These are phyloP conservation scores for Boulengeromyrus knoepffleri DNA, from an alignment of 2,113 vertebrate genomes.

Conservation along the genomic window DNA sequence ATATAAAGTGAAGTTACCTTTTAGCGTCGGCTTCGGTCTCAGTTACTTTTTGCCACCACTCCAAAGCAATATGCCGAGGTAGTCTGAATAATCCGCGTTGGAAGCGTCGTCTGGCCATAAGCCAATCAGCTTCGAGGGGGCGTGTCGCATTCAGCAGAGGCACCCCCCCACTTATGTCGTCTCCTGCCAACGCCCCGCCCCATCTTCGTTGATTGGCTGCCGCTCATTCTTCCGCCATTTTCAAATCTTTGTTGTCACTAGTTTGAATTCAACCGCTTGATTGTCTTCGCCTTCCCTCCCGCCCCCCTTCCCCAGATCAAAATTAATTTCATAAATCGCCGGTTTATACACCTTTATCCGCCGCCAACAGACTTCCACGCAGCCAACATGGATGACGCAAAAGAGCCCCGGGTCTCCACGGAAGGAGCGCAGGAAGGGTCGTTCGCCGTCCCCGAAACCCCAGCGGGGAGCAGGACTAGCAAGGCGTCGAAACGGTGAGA, in stretches of 20 bases:
- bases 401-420: slow-evolving; percentile 1
- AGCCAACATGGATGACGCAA: slow-evolving; percentile 42
- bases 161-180: slow-evolving; percentile 16
- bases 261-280: slow-evolving; percentile 12
- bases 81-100: not conserved
- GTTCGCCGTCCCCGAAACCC: not conserved
- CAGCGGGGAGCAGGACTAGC: not conserved
- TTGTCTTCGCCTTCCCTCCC: not conserved
- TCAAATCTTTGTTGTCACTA: slow-evolving; percentile 43
- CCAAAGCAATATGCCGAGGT: not conserved
- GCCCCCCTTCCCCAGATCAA: not conserved
- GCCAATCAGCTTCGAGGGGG: not conserved
- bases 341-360: not conserved
- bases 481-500: not conserved
- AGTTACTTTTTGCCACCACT: not conserved
- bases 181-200: slow-evolving; percentile 13
- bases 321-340: not conserved
- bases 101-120: not conserved
- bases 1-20: not conserved
- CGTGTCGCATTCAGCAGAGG: not conserved
- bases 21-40: not conserved
- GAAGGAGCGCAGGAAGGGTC: slow-evolving; percentile 13
- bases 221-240: slow-evolving; percentile 51
- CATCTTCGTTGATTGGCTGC: slow-evolving; percentile 44
- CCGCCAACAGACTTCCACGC: slow-evolving; percentile 17